These are phyloP conservation scores for Gallinago stenura DNA, from an alignment of 2,797 vertebrate genomes.

Conservation along the genomic window DNA sequence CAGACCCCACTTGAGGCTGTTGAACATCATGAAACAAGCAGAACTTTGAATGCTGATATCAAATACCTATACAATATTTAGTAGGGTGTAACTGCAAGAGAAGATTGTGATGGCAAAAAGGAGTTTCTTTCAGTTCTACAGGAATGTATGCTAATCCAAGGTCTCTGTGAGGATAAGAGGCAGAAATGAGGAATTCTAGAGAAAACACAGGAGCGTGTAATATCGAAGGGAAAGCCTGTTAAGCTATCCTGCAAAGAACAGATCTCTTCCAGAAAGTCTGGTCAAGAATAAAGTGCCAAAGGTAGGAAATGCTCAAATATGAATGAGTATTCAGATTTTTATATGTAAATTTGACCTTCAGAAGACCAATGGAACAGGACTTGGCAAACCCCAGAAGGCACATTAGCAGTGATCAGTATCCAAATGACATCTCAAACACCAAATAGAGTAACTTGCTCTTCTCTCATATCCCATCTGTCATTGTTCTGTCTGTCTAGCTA, in stretches of 20 bases:
- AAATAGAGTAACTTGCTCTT: neutral
- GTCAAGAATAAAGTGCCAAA: neutral
- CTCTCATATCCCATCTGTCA: neutral
- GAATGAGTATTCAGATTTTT: neutral
- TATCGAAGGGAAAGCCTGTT: neutral
- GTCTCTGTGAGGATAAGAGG: neutral
- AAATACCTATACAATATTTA: neutral
- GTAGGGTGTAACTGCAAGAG: neutral
- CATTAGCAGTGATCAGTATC: neutral
- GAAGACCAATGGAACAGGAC: neutral
- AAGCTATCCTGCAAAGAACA: neutral
- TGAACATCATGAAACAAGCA: neutral
- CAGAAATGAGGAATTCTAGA: neutral
- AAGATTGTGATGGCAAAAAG: neutral
- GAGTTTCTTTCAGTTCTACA: neutral
- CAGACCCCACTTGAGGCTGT: neutral
- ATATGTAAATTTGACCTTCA: neutral
- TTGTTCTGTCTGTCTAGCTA: neutral
- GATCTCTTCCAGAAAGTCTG: neutral
- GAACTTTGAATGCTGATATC: neutral
- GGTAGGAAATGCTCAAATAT: neutral
- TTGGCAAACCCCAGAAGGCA: neutral
- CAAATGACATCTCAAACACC: slow-evolving; percentile 22
- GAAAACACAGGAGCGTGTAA: neutral
- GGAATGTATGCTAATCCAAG: neutral